Evolutionary conservation across 2,888 invertebrate species (phyloP).

Genomic region (Smittia sp.): DNA sequence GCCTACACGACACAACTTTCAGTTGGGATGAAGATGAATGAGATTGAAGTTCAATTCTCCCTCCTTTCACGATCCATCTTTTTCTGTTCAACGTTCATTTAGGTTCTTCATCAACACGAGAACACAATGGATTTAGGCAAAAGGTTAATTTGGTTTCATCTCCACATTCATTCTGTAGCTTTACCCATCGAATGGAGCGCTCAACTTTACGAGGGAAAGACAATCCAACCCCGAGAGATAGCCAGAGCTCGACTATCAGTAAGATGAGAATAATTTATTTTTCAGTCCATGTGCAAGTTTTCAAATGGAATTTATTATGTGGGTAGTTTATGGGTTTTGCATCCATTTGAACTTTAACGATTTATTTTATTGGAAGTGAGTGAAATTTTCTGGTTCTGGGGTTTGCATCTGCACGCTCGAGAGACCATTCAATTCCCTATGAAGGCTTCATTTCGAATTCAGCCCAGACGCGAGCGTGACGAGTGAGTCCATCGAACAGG

Average conservation of each 20-base stretch:
- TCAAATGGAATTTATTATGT: conserved; percentile 24
- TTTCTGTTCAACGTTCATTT: background rate
- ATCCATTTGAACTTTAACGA: conserved; percentile 32
- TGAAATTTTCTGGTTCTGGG: background rate
- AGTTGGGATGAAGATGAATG: conserved; percentile 31
- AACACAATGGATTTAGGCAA: background rate
- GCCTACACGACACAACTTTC: background rate
- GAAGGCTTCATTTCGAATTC: background rate
- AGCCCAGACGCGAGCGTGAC: background rate
- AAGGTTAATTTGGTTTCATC: conserved; percentile 18
- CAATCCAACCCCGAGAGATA: background rate
- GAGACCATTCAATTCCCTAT: background rate
- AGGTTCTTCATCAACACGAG: background rate
- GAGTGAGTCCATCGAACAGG: background rate
- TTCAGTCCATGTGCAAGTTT: conserved; percentile 6
- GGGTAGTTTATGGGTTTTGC: conserved; percentile 17
- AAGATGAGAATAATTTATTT: conserved; percentile 12
- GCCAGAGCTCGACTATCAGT: background rate
- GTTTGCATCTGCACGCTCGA: background rate
- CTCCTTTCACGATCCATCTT: background rate
- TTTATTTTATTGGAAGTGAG: conserved; percentile 21
- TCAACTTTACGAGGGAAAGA: background rate
- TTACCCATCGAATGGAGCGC: background rate
- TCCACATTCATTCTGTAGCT: background rate
- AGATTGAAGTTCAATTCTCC: conserved; percentile 14